Evolutionary conservation across 1,140 invertebrate genomes (phyloP).

Genomic region (Heliconius nattereri): DNA sequence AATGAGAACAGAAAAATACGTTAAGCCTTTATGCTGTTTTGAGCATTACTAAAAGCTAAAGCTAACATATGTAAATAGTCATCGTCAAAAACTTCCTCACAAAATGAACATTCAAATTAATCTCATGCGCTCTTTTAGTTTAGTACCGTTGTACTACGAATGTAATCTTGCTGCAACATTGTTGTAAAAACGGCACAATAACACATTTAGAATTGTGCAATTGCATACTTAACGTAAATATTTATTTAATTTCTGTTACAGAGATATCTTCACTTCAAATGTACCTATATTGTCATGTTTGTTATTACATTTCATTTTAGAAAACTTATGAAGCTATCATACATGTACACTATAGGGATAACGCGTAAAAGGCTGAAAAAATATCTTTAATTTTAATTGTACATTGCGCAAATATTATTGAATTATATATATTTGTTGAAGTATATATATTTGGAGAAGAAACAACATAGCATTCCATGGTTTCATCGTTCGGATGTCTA

Average conservation of each 20-base stretch:
- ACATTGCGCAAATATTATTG: too few species aligned
- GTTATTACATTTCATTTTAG: too few species aligned
- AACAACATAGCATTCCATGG: too few species aligned
- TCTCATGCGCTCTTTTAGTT: conserved; percentile 10
- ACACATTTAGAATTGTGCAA: conserved; percentile 2
- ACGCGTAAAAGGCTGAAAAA: too few species aligned
- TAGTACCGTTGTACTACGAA: not conserved
- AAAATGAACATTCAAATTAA: conserved; percentile 11
- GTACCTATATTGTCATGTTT: too few species aligned
- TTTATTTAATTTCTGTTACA: not conserved
- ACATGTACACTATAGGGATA: too few species aligned
- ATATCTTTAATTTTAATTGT: too few species aligned
- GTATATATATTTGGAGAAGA: too few species aligned
- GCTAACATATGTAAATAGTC: not conserved
- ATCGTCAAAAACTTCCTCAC: not conserved
- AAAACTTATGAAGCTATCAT: too few species aligned
- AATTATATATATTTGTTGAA: too few species aligned
- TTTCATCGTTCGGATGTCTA: too few species aligned
- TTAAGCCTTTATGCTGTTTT: not conserved
- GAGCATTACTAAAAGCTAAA: not conserved
- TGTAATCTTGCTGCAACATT: conserved; percentile 7
- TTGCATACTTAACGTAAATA: not conserved
- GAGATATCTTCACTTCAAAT: too few species aligned
- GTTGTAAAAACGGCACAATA: not conserved
- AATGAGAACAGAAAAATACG: not conserved